A percentile compares a stretch with the other conserved stretches of the same genome.
Evolutionary conservation across 2,888 invertebrate genomes (phyloP).

Genomic region (Cheilosia pagana): DNA sequence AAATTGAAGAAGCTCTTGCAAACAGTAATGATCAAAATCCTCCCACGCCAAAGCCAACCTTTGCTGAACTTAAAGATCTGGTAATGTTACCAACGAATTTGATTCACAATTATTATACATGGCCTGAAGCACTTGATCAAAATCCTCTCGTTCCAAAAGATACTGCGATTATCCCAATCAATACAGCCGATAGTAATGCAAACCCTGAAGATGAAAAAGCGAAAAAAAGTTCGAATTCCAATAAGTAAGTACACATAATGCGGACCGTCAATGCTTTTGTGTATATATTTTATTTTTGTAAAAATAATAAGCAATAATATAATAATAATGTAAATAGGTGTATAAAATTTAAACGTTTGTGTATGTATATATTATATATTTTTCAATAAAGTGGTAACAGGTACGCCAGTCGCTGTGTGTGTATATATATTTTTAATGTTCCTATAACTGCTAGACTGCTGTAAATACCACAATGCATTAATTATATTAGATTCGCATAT

Average conservation of each 20-base stretch:
- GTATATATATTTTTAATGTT: conserved; percentile 4
- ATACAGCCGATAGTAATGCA: neutral
- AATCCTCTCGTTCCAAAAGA: too few species aligned
- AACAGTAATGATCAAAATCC: conserved; percentile 79
- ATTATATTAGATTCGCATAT: neutral
- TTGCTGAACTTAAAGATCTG: conserved; percentile 80
- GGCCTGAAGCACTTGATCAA: too few species aligned
- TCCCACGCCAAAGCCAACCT: conserved; percentile 81
- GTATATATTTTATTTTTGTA: neutral
- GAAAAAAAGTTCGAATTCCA: neutral
- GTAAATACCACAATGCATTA: conserved; percentile 54
- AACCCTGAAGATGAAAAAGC: neutral
- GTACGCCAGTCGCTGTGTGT: neutral
- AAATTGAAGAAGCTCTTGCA: conserved; percentile 81
- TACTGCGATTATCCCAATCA: neutral
- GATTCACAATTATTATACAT: too few species aligned
- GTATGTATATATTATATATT: neutral
- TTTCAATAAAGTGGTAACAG: neutral
- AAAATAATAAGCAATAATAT: neutral
- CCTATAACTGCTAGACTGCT: conserved; percentile 27
- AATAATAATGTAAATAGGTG: neutral
- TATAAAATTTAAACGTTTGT: neutral
- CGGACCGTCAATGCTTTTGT: neutral
- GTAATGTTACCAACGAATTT: conserved; percentile 22
- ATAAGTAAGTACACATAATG: conserved; percentile 29